Conservation (phyloP, 2,113 vertebrate species). For the Agelaius phoeniceus region DNA sequence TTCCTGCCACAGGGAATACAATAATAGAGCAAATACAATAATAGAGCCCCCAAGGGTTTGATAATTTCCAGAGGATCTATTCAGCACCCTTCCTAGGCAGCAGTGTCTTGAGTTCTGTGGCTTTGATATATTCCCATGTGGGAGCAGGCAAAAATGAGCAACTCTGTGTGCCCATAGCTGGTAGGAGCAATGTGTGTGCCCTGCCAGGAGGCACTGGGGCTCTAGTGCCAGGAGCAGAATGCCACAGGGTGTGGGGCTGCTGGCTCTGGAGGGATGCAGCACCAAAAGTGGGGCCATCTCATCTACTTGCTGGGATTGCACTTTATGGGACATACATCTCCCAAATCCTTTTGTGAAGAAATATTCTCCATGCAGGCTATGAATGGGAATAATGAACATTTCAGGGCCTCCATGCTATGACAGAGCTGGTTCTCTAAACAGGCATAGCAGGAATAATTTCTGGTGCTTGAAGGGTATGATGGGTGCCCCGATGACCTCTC, state of each 20-base stretch:
- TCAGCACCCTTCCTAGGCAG: not conserved
- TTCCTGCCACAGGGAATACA: too few species aligned
- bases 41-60: not conserved
- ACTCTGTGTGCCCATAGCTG: rapidly evolving
- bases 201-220: not conserved
- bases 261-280: not conserved
- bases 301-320: rapidly evolving
- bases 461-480: not conserved
- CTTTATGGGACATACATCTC: not conserved
- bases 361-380: not conserved
- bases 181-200: not conserved
- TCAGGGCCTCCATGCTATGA: rapidly evolving
- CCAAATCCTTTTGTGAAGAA: not conserved
- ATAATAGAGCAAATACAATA: not conserved
- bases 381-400: rapidly evolving
- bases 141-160: not conserved
- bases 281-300: not conserved
- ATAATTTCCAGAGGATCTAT: not conserved
- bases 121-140: not conserved
- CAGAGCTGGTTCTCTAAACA: not conserved
- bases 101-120: not conserved
- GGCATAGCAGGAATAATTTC: not conserved
- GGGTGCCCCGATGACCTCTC: not conserved
- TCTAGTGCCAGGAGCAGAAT: not conserved
- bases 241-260: not conserved